Evolutionary conservation across 2,113 vertebrate species (phyloP).

Genomic region (Campylorhamphus procurvoides): DNA sequence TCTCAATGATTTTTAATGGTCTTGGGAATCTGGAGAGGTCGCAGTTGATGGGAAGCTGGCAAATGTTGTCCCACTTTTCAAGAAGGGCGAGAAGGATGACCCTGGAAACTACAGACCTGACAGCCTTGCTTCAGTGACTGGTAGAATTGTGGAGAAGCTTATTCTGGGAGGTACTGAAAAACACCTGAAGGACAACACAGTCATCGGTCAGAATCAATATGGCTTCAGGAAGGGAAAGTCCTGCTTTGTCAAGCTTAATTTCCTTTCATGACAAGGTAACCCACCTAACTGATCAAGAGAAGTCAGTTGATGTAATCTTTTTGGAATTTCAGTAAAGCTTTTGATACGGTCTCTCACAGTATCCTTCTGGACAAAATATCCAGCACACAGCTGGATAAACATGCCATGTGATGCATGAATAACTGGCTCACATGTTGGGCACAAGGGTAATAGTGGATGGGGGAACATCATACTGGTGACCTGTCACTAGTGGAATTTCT

Average conservation of each 20-base stretch:
- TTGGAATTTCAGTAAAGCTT: background rate
- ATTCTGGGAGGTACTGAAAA: background rate
- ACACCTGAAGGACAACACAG: background rate
- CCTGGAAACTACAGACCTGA: background rate
- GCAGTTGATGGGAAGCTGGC: background rate
- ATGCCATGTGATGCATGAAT: too few relatives aligned
- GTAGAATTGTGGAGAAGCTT: background rate
- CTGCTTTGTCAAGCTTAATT: background rate
- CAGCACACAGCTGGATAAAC: background rate
- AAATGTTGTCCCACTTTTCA: background rate
- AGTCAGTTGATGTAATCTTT: background rate
- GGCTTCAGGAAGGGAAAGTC: background rate
- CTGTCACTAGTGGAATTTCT: background rate
- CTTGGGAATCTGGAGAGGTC: background rate
- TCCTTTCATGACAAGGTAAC: background rate
- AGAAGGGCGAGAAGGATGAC: background rate
- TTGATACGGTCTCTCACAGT: background rate
- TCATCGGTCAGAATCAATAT: background rate
- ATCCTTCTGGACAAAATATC: background rate
- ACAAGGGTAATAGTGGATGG: background rate
- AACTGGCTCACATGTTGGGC: background rate
- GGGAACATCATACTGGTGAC: background rate
- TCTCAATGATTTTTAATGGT: background rate
- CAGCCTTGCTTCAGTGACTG: background rate
- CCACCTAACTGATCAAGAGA: background rate